Base-by-base conservation (phyloP, 37 sponge, comb jelly and placozoan species). In the Ephydatia muelleri region DNA sequence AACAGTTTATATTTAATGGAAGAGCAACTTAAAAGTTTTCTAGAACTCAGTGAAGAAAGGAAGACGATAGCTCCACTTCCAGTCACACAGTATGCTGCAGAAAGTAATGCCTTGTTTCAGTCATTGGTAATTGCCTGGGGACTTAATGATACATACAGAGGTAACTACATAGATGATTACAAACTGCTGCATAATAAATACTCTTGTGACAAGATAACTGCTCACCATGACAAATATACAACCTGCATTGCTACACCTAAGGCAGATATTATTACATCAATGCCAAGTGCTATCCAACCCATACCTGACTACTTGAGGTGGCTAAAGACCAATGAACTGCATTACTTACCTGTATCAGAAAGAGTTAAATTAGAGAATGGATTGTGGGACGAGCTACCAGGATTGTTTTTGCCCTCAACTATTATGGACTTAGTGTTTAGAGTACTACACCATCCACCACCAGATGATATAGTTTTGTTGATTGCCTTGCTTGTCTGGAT, bases 251-350 rank as follows among this genome's bases (percentile, higher is more conserved):
- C 14, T 36, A 13, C 80, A 27, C 26, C 30, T 2, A 16, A 65
- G 2, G 21, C 9, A 32, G 37, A 66, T 66, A 28, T 27, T 16
- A 6, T 11, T 36, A 0, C 80, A 27, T 11, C 6, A 3, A 0
- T 33, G 0, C 25, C 19, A 22, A 36, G 27, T 33, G 26, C 0
- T 16, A 66, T 65, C 11, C 80, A 79, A 30, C 80, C 80, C 27
- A 28, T 79, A 32, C 80, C 80, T 5, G 67, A 79, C 38, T 79
- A 79, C 3, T 25, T 79, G 37, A 1, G 80, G 26, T 79, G 80
- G 80, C 30, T 65, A 21, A 27, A 32, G 16, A 79, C 80, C 30
- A 34, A 67, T 21, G 80, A 79, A 79, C 80, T 79, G 2, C 80
- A 79, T 6, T 67, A 79, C 33, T 36, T 79, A 33, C 68, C 68